Evolutionary conservation across 2,888 invertebrate species (phyloP).

Genomic region (Sarcophaga subvicina): DNA sequence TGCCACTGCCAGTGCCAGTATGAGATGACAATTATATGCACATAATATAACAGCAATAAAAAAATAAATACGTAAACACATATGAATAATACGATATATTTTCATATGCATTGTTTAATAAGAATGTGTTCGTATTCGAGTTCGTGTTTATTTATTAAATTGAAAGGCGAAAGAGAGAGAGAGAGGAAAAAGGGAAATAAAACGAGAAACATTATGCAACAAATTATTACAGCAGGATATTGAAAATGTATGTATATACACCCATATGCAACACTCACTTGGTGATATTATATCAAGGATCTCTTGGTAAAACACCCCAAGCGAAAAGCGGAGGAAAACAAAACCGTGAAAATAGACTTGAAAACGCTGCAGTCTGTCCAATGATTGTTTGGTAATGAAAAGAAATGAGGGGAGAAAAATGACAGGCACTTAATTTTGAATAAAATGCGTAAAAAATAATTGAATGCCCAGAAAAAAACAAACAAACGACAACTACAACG

Average conservation of each 20-base stretch:
- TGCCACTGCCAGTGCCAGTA: constrained; percentile 1
- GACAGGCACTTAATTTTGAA: constrained; percentile 69
- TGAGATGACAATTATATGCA: not conserved
- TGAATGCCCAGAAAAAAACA: constrained; percentile 63
- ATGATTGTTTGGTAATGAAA: constrained; percentile 13
- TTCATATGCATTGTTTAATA: constrained; percentile 17
- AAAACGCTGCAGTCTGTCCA: constrained; percentile 26
- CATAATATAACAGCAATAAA: constrained; percentile 19
- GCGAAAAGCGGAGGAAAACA: constrained; percentile 11
- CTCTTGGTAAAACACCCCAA: constrained; percentile 52
- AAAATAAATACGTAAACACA: not conserved
- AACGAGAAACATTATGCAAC: constrained; percentile 63
- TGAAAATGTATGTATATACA: not conserved
- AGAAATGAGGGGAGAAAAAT: constrained; percentile 54
- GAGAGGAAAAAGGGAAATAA: not conserved
- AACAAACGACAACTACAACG: not conserved
- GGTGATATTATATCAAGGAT: constrained; percentile 33
- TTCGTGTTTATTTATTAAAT: too few relatives aligned
- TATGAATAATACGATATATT: constrained; percentile 20
- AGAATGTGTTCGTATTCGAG: constrained; percentile 1
- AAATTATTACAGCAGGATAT: constrained; percentile 68
- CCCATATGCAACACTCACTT: constrained; percentile 42
- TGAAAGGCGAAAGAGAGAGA: not conserved
- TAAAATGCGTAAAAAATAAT: constrained; percentile 67
- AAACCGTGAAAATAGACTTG: constrained; percentile 10